Base-by-base conservation (phyloP, 2,113 vertebrate genomes). In the Oostethus manadensis region DNA sequence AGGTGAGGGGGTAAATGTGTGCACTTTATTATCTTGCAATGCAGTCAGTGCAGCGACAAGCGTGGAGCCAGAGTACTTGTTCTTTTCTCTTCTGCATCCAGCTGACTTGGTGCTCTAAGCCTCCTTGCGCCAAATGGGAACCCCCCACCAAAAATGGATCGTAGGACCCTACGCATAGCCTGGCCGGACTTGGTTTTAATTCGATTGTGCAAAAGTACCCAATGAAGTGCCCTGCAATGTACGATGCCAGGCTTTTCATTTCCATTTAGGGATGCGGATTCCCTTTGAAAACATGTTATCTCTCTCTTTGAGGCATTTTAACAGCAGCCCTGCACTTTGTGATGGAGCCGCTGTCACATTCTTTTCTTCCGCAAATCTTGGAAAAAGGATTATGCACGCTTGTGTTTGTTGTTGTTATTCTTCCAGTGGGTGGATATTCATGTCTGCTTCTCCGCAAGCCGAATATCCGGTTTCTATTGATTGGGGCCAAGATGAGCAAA, bases 331-430 rank as follows among this genome's bases (percentile, higher is more conserved):
- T 43, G 48, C 17, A 56, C 58, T 58, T 65, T 55, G 62, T 56
- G 58, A 68, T 26, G 48, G 57, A 55, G 50, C 66, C 57, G 43
- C 48, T 68, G 53, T 70, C 60, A 40, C 11, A 40, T 55, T 53
- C 18, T 57, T 78, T 76, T 73, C 44, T 62, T 68, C 29, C 53
- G 35, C 54, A 68, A 58, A 64, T 69, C 64, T 71, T 14, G 13
- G 58, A 80, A 66, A 58, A 21, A 76, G 73, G 73, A 80, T 82
- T 82, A 83, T 38, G 26, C 55, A 51, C 69, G 72, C 57, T 54
- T 26, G 16, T 45, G 10, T 21, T 58, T 58, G 33, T 55, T 40
- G 6, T 40, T 55, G 33, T 40, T 20, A 9, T 54, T 54, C 22
- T 44, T 58, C 26, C 49, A 50, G 43, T 68, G 69, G 67, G 48